Conservation (phyloP, 92 coral and sea anemone species). For the Bergia puertoricense region DNA sequence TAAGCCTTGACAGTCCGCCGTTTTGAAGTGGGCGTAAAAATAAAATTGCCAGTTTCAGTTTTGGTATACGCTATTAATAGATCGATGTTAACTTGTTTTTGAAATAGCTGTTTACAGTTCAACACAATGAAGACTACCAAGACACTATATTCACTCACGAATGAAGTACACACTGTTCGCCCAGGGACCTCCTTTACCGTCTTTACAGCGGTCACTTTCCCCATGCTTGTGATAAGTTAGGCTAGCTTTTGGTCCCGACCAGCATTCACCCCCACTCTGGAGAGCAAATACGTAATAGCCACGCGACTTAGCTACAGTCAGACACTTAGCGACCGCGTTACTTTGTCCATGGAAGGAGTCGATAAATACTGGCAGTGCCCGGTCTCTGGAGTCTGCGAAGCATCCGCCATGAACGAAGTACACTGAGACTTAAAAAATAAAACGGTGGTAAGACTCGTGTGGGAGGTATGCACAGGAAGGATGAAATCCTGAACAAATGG, state of each 20-base stretch:
- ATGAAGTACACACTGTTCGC: conserved; percentile 40
- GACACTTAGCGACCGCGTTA: conserved; percentile 36
- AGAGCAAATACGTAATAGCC: conserved; percentile 24
- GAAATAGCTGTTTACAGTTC: neutral
- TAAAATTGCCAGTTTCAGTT: too few relatives aligned
- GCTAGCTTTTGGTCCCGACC: conserved; percentile 49
- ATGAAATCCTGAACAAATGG: neutral
- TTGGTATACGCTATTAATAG: too few relatives aligned
- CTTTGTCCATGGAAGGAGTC: conserved; percentile 20
- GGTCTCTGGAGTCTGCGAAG: neutral
- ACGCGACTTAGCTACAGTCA: conserved; percentile 19
- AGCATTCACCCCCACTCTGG: conserved; percentile 53
- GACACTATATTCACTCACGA: conserved; percentile 5
- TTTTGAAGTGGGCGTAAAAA: too few relatives aligned
- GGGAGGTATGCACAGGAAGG: neutral
- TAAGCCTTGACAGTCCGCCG: too few relatives aligned
- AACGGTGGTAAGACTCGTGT: neutral
- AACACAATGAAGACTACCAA: neutral
- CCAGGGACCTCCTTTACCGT: conserved; percentile 36
- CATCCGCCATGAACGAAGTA: conserved; percentile 14
- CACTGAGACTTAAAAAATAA: neutral
- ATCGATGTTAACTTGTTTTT: too few relatives aligned
- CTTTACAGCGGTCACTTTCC: conserved; percentile 15
- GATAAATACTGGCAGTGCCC: conserved; percentile 18
- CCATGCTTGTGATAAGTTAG: conserved; percentile 42